A percentile compares a stretch with the other conserved stretches of the same genome.
phyloP scores from a whole-genome alignment of 2,888 invertebrate species.

The Melikaiella ostensackeni region DNA sequence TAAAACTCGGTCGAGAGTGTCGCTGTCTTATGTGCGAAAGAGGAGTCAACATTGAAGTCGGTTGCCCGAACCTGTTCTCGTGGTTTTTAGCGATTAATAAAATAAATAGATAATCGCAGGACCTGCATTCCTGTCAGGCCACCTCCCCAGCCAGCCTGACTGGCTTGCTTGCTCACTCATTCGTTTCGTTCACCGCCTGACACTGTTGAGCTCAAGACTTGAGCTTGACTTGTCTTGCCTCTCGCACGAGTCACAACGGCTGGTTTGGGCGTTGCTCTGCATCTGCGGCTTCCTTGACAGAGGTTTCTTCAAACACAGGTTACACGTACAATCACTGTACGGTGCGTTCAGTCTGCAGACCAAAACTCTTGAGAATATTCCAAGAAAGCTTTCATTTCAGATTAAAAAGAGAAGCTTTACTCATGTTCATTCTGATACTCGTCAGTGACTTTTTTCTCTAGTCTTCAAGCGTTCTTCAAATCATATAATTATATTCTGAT shows the following conservation, averaged over 20 bases:
- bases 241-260: too few relatives aligned
- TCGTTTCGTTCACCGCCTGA: conserved; percentile 26
- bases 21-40: conserved; percentile 45
- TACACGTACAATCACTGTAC: conserved; percentile 12
- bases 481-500: too few relatives aligned
- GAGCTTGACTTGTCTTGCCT: conserved; percentile 13
- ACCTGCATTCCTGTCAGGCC: conserved; percentile 67
- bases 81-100: conserved; percentile 72
- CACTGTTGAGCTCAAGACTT: conserved; percentile 3
- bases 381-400: background rate
- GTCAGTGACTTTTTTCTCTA: background rate
- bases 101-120: conserved; percentile 72
- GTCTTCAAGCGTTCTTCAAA: background rate
- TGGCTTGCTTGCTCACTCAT: conserved; percentile 41
- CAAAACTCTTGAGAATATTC: conserved; percentile 18
- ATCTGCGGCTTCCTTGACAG: conserved; percentile 46
- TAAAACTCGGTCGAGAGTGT: conserved; percentile 42
- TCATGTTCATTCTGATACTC: background rate
- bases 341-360: background rate
- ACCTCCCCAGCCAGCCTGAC: conserved; percentile 57
- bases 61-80: conserved; percentile 70
- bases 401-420: background rate
- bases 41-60: conserved; percentile 53
- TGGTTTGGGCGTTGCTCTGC: conserved; percentile 58
- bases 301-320: conserved; percentile 42